phyloP scores from a whole-genome alignment of 1,140 invertebrate species.

The Triops longicaudatus region DNA sequence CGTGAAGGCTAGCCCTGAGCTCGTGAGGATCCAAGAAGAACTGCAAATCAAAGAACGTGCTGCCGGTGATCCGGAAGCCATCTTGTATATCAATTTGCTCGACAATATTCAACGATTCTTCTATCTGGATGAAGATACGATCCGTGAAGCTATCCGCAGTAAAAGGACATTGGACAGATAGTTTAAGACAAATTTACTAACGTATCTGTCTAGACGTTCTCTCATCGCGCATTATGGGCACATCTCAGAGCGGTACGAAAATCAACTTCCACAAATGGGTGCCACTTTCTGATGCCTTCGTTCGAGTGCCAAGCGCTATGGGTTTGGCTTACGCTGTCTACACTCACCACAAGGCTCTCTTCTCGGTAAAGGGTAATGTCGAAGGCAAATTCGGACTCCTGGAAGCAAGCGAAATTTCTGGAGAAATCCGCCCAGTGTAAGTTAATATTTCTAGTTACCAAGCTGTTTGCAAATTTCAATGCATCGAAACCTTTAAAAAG shows the following conservation, averaged over 20 bases:
- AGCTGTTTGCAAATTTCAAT: too few relatives aligned
- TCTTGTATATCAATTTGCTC: slow-evolving; percentile 25
- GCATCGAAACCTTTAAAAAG: too few relatives aligned
- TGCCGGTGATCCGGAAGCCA: slow-evolving; percentile 24
- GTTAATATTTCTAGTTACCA: neutral
- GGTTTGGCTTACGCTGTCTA: slow-evolving; percentile 24
- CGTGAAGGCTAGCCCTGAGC: slow-evolving; percentile 8
- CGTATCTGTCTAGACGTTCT: neutral
- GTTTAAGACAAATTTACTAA: neutral
- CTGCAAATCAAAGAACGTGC: slow-evolving; percentile 27
- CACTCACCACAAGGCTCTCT: slow-evolving; percentile 19
- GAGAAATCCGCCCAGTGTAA: neutral
- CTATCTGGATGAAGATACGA: neutral
- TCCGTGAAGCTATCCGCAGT: slow-evolving; percentile 13
- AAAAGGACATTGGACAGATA: neutral
- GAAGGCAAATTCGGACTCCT: neutral
- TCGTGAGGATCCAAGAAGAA: slow-evolving; percentile 23
- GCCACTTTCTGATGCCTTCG: slow-evolving; percentile 21
- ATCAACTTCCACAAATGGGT: slow-evolving; percentile 25
- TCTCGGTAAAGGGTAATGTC: slow-evolving; percentile 20
- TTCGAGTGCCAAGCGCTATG: slow-evolving; percentile 26
- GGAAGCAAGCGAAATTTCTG: neutral
- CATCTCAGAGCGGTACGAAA: neutral
- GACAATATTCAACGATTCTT: slow-evolving; percentile 27
- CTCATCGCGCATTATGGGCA: neutral